phyloP scores from a whole-genome alignment of 2,797 vertebrate species.

The Oreochromis mossambicus region DNA sequence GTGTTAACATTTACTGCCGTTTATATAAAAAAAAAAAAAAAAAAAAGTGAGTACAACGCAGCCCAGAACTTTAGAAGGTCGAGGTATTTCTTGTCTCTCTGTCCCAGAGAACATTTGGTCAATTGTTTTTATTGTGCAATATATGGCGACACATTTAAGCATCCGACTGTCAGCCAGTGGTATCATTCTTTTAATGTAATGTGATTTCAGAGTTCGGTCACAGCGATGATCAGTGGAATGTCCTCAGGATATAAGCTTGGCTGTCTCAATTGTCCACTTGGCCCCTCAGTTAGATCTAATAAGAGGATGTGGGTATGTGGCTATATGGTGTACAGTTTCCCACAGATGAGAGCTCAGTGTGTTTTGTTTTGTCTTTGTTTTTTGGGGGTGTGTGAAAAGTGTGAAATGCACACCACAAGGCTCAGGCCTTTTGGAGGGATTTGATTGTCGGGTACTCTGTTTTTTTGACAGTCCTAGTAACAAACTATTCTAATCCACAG shows the following conservation, averaged over 20 bases:
- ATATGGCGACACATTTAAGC: neutral
- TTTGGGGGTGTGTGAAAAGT: neutral
- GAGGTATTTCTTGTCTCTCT: neutral
- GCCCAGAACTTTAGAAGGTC: accelerated
- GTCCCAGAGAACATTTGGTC: neutral
- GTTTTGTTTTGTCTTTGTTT: neutral
- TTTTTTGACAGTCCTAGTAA: too few relatives aligned
- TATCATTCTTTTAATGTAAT: neutral
- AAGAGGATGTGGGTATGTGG: neutral
- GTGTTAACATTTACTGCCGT: neutral
- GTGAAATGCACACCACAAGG: neutral
- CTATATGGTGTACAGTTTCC: neutral
- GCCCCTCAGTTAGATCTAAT: neutral
- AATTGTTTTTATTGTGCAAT: neutral
- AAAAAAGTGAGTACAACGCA: accelerated
- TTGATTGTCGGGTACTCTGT: neutral
- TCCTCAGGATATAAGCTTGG: neutral
- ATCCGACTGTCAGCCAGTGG: accelerated
- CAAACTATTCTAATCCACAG: neutral
- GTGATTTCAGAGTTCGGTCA: neutral
- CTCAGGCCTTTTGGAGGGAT: neutral
- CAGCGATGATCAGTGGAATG: neutral
- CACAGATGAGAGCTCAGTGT: neutral
- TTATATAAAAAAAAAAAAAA: neutral
- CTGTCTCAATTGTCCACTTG: neutral